Evolutionary conservation across 1,140 invertebrate species (phyloP).

Genomic region (Penaeus indicus): DNA sequence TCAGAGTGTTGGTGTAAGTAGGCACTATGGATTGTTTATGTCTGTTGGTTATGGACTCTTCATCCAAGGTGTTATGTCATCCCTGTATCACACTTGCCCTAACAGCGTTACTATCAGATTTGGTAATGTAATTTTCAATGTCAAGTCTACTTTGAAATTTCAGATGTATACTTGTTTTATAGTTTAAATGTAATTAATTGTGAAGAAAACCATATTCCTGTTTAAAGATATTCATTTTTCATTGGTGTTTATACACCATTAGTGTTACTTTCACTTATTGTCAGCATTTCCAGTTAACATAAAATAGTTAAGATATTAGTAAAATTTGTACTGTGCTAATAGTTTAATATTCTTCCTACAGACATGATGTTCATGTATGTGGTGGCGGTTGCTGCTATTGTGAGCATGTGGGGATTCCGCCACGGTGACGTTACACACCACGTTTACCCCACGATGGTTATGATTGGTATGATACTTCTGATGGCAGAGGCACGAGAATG

Average conservation of each 20-base stretch:
- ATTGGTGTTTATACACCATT: too few species aligned
- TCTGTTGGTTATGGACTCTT: constrained; percentile 54
- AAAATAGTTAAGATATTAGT: too few species aligned
- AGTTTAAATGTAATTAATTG: too few species aligned
- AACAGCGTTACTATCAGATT: constrained; percentile 57
- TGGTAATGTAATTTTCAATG: constrained; percentile 21
- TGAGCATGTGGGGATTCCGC: constrained; percentile 43
- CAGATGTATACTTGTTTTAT: too few species aligned
- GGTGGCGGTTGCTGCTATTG: constrained; percentile 30
- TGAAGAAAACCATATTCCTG: too few species aligned
- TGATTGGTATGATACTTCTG: constrained; percentile 3
- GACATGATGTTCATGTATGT: constrained; percentile 62
- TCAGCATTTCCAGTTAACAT: too few species aligned
- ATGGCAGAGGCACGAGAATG: constrained; percentile 40
- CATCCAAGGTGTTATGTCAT: constrained; percentile 50
- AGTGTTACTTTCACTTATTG: too few species aligned
- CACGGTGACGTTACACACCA: constrained; percentile 47
- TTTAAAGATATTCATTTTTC: too few species aligned
- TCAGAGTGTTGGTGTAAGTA: constrained; percentile 53
- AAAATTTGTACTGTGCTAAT: too few species aligned
- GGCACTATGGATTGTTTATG: constrained; percentile 41
- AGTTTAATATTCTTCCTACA: neutral
- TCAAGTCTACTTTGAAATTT: too few species aligned
- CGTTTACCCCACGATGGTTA: constrained; percentile 38
- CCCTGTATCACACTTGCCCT: constrained; percentile 46